A percentile compares a stretch with the other conserved stretches of the same genome.
Evolutionary conservation across 1,140 invertebrate species (phyloP).

Genomic region (Andrena cerasifolii): DNA sequence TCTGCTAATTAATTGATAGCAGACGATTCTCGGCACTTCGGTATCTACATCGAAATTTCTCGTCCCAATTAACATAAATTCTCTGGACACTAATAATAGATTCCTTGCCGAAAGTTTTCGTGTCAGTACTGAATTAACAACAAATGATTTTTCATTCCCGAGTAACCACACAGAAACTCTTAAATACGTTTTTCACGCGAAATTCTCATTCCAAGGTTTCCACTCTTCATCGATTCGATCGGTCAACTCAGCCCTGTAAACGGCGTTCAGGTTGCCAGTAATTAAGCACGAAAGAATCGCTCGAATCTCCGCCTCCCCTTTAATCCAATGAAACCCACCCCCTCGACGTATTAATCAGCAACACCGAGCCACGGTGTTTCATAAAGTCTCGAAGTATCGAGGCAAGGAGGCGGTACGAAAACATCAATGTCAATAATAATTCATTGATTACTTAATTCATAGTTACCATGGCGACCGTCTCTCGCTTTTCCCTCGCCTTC

Average conservation of each 20-base stretch:
- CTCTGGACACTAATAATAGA: too few relatives aligned
- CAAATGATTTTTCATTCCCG: too few relatives aligned
- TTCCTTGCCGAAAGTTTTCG: too few relatives aligned
- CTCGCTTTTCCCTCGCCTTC: slow-evolving; percentile 68
- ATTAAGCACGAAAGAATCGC: slow-evolving; percentile 14
- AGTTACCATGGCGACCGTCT: slow-evolving; percentile 80
- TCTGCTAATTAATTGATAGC: slow-evolving; percentile 39
- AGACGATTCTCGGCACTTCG: neutral
- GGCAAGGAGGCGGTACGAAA: slow-evolving; percentile 70
- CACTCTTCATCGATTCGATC: too few relatives aligned
- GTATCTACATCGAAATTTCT: too few relatives aligned
- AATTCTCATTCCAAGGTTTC: too few relatives aligned
- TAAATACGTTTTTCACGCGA: too few relatives aligned
- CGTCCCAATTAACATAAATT: too few relatives aligned
- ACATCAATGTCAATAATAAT: slow-evolving; percentile 83
- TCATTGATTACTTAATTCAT: slow-evolving; percentile 82
- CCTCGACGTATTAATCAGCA: slow-evolving; percentile 78
- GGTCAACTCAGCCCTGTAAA: too few relatives aligned
- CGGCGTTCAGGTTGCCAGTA: neutral
- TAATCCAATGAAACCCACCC: slow-evolving; percentile 73
- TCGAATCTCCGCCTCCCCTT: slow-evolving; percentile 13
- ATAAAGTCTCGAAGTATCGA: slow-evolving; percentile 78
- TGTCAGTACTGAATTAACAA: too few relatives aligned
- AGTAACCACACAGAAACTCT: too few relatives aligned
- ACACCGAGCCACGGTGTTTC: slow-evolving; percentile 68